phyloP scores from a whole-genome alignment of 1,140 invertebrate species.

The Drosophila leontia region DNA sequence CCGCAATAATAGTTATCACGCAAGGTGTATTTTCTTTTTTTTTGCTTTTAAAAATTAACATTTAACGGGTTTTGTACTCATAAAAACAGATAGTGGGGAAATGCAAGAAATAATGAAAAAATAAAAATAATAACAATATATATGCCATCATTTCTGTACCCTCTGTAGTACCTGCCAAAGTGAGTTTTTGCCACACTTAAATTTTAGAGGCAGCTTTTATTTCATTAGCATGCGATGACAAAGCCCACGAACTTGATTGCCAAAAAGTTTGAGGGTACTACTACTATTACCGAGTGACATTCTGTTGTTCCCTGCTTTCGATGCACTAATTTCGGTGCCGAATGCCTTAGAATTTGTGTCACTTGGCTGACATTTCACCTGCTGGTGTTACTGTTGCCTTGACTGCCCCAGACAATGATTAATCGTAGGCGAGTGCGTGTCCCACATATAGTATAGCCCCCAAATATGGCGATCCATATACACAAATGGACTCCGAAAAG shows the following conservation, averaged over 20 bases:
- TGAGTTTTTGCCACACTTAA: conserved; percentile 28
- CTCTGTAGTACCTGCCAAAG: not conserved
- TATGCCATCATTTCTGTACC: not conserved
- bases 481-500: conserved; percentile 64
- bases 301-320: not conserved
- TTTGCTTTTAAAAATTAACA: not conserved
- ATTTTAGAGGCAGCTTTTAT: conserved; percentile 46
- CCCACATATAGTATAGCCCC: conserved; percentile 16
- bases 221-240: conserved; percentile 48
- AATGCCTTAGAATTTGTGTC: conserved; percentile 7
- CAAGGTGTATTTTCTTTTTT: not conserved
- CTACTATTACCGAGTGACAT: conserved; percentile 3
- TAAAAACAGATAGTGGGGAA: not conserved
- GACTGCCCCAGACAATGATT: conserved; percentile 63
- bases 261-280: conserved; percentile 1
- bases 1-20: not conserved
- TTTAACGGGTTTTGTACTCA: not conserved
- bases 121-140: too few relatives aligned
- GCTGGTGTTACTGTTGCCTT: conserved; percentile 24
- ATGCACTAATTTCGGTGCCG: conserved; percentile 23
- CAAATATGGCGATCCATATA: conserved; percentile 5
- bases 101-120: not conserved
- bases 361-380: conserved; percentile 61
- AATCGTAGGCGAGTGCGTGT: conserved; percentile 55
- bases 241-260: not conserved